Conservation (phyloP, 2,888 invertebrate species). For the Choristoneura rosaceana region DNA sequence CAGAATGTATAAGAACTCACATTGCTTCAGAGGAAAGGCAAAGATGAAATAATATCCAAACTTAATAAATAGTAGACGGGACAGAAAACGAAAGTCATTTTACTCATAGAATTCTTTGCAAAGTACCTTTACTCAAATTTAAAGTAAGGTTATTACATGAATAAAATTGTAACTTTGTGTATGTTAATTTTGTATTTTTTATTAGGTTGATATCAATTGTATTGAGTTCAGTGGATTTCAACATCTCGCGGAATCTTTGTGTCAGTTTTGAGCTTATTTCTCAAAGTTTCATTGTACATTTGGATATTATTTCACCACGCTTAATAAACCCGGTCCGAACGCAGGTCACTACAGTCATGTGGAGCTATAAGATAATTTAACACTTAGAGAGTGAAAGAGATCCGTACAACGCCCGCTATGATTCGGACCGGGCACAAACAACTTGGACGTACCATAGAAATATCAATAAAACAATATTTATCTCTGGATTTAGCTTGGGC, state of each 20-base stretch:
- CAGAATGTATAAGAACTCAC: slow-evolving; percentile 3
- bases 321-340: slow-evolving; percentile 21
- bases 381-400: slow-evolving; percentile 55
- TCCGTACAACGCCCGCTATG: slow-evolving; percentile 57
- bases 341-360: slow-evolving; percentile 42
- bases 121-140: neutral
- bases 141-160: neutral
- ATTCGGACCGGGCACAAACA: slow-evolving; percentile 58
- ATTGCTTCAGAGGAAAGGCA: slow-evolving; percentile 23
- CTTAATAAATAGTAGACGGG: neutral
- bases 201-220: no score
- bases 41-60: slow-evolving; percentile 27
- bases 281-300: neutral
- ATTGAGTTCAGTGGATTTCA: no score
- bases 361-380: slow-evolving; percentile 47
- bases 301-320: slow-evolving; percentile 28
- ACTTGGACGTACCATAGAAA: slow-evolving; percentile 43
- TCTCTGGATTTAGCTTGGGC: neutral
- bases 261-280: neutral
- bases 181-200: no score
- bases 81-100: neutral
- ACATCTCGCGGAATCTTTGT: no score
- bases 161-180: no score
- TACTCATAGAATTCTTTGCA: neutral
- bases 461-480: slow-evolving; percentile 38